These are phyloP conservation scores for Drosophila tristis DNA, from an alignment of 1,140 invertebrate species.

Conservation along the genomic window DNA sequence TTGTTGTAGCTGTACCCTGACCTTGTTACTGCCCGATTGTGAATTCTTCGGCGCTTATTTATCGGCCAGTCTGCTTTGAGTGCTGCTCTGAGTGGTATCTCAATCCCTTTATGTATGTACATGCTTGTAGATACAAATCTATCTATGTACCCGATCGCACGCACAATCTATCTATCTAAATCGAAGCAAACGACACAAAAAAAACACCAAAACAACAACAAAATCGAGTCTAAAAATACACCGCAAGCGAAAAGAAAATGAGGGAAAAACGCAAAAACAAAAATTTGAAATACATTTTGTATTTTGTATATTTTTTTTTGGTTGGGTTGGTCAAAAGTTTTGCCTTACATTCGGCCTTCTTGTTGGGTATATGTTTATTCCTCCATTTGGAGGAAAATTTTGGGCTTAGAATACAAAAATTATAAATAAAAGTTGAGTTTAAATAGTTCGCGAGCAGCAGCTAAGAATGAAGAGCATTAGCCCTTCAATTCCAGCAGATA, in stretches of 20 bases:
- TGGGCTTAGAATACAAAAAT: too few relatives aligned
- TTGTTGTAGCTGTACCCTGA: slow-evolving; percentile 60
- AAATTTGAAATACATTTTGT: slow-evolving; percentile 43
- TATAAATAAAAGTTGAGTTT: too few relatives aligned
- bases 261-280: slow-evolving; percentile 57
- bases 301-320: background rate
- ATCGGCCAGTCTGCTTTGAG: slow-evolving; percentile 13
- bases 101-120: slow-evolving; percentile 12
- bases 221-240: slow-evolving; percentile 40
- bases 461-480: too few relatives aligned
- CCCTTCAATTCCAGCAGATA: too few relatives aligned
- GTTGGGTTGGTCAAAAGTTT: slow-evolving; percentile 30
- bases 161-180: slow-evolving; percentile 60
- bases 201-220: slow-evolving; percentile 13
- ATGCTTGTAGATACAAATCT: slow-evolving; percentile 38
- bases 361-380: slow-evolving; percentile 2
- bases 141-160: too few relatives aligned
- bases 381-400: too few relatives aligned
- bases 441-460: too few relatives aligned
- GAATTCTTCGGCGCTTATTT: slow-evolving; percentile 47
- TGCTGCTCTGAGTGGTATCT: slow-evolving; percentile 10
- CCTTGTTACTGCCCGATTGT: slow-evolving; percentile 71
- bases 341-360: slow-evolving; percentile 25
- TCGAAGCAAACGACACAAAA: slow-evolving; percentile 40
- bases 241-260: slow-evolving; percentile 45